Evolutionary conservation across 2,113 vertebrate species (phyloP).

Genomic region (Sigmodon hispidus): DNA sequence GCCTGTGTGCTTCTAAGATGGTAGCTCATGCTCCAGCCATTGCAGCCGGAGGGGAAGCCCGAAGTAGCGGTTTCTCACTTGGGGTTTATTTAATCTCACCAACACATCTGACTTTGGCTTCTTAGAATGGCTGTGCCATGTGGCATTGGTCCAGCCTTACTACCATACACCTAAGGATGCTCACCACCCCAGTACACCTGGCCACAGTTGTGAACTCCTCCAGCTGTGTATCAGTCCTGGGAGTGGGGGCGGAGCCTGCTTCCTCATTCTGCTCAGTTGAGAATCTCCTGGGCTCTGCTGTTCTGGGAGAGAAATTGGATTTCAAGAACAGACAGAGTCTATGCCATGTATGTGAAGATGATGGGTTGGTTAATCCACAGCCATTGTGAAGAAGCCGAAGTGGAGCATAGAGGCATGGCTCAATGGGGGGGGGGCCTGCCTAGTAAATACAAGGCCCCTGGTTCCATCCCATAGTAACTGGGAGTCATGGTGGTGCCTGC

Average conservation of each 20-base stretch:
- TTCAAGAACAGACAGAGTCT: neutral
- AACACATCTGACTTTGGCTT: neutral
- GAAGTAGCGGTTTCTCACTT: neutral
- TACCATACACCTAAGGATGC: neutral
- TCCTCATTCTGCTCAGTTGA: neutral
- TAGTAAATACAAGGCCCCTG: neutral
- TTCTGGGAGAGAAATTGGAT: neutral
- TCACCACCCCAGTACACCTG: neutral
- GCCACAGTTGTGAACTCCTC: neutral
- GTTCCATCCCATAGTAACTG: neutral
- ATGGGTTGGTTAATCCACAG: neutral
- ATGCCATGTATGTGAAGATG: neutral
- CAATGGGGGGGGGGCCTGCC: neutral
- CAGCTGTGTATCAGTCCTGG: too few relatives aligned
- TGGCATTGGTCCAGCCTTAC: neutral
- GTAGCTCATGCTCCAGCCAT: neutral
- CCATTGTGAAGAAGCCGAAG: neutral
- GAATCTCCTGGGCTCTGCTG: neutral
- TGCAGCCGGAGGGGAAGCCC: neutral
- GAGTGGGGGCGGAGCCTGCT: fast-evolving
- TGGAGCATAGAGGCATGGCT: neutral
- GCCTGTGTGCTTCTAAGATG: neutral
- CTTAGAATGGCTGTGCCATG: neutral
- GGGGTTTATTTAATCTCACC: neutral
- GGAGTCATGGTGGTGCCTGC: neutral